A percentile compares a stretch with the other conserved stretches of the same genome.
phyloP scores from a whole-genome alignment of 2,888 invertebrate species.

The Trachelus iudaicus region DNA sequence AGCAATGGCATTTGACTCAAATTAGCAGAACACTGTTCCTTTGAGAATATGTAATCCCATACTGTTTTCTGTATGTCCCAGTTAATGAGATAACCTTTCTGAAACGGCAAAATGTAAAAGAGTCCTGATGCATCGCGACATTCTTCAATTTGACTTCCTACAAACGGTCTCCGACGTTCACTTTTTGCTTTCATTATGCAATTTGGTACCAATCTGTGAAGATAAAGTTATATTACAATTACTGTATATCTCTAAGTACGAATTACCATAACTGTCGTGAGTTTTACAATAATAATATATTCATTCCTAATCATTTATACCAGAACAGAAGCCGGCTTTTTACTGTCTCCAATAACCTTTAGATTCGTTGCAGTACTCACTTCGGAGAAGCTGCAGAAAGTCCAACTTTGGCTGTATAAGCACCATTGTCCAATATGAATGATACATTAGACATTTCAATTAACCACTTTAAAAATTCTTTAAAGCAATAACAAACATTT shows the following conservation, averaged over 20 bases:
- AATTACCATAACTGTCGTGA: background rate
- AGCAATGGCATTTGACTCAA: conserved; percentile 83
- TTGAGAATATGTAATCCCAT: conserved; percentile 95
- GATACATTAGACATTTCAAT: conserved; percentile 56
- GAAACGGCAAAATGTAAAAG: conserved; percentile 93
- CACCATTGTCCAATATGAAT: conserved; percentile 91
- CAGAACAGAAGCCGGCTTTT: background rate
- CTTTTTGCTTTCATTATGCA: conserved; percentile 98
- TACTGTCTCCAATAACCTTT: background rate
- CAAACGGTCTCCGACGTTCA: conserved; percentile 91
- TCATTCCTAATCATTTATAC: background rate
- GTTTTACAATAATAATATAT: background rate
- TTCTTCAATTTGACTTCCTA: conserved; percentile 95
- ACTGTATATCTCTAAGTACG: background rate
- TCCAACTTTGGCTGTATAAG: conserved; percentile 88
- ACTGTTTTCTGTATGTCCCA: conserved; percentile 97
- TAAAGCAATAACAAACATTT: background rate
- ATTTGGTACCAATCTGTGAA: conserved; percentile 83
- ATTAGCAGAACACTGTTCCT: conserved; percentile 83
- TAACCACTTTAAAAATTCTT: background rate
- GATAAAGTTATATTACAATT: conserved; percentile 10
- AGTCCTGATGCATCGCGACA: conserved; percentile 96
- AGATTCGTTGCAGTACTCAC: conserved; percentile 56
- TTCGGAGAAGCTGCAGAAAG: conserved; percentile 76
- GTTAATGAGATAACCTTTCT: conserved; percentile 94